Base-by-base conservation (phyloP, 2,797 vertebrate genomes). In the Diceros bicornis region DNA sequence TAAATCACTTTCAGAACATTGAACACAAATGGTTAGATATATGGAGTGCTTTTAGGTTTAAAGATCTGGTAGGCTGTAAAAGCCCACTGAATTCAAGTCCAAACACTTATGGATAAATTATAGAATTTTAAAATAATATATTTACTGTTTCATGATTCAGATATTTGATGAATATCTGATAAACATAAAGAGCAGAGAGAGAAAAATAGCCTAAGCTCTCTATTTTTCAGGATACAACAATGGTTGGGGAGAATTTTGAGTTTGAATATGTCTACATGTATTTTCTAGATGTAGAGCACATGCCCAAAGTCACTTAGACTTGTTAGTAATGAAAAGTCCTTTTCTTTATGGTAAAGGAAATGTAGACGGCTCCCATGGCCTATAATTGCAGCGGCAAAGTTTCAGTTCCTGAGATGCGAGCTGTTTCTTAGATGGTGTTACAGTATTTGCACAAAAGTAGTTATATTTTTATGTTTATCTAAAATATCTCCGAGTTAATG, bases 351-450 rank as follows among this genome's bases (percentile, higher is more conserved):
- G 61, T 16, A 44, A 66, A 83, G 57, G 57, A 25, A n/a, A 29
- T 21, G 25, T 2, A 20, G 1, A 68, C 29, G 2, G 50, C 69
- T 97, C 88, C 66, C 69, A 55, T 91, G 96, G 81, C 91, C 91
- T 61, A 23, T 96, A 97, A 97, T 96, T 97, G 59, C 57, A 96
- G 21, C 29, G 20, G 47, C 82, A 97, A 20, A 0, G 29, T 94
- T 98, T 97, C 17, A 6, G 84, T 97, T 92, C 92, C 94, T 79
- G 83, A 93, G 93, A 95, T 85, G 82, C 94, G 61, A 66, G 18
- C 55, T 97, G 29, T 91, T 95, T 97, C 75, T 11, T 97, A 96
- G 97, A 96, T 88, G 95, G 85, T 69, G 77, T 44, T 92, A 57
- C 72, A 97, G 81, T 96, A 75, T 72, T 98, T 92, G 25, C 68